Conservation (phyloP, 1,140 invertebrate species). For the Oppia nitens region DNA sequence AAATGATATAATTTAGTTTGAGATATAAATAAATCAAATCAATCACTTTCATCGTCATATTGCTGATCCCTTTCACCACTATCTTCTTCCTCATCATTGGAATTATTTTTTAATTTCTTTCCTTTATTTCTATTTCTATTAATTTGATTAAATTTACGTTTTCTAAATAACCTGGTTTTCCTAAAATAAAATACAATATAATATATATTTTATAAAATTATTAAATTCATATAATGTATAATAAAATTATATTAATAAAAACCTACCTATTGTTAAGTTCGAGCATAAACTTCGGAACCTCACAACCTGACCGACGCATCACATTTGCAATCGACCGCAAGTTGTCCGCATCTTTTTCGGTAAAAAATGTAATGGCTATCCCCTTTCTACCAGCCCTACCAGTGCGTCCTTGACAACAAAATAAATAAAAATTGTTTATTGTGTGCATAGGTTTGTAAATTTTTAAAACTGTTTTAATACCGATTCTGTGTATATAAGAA, state of each 20-base stretch:
- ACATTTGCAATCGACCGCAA: slow-evolving; percentile 70
- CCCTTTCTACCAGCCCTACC: slow-evolving; percentile 77
- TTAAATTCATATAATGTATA: background rate
- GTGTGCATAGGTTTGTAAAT: slow-evolving; percentile 22
- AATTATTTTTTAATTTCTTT: too few species aligned
- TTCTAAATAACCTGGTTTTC: too few species aligned
- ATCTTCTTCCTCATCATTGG: too few species aligned
- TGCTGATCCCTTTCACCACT: too few species aligned
- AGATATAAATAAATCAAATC: too few species aligned
- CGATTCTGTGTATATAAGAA: slow-evolving; percentile 83
- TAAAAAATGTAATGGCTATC: slow-evolving; percentile 85
- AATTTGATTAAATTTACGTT: too few species aligned
- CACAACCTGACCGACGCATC: slow-evolving; percentile 68
- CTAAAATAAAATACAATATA: too few species aligned
- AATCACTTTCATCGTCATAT: too few species aligned
- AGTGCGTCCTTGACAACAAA: slow-evolving; percentile 47
- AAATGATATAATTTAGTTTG: too few species aligned
- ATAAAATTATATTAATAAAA: background rate
- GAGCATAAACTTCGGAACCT: slow-evolving; percentile 46
- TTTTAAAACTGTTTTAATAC: slow-evolving; percentile 27
- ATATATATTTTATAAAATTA: too few species aligned
- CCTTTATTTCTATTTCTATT: too few species aligned
- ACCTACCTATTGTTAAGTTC: slow-evolving; percentile 3
- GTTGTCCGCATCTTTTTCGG: slow-evolving; percentile 62
- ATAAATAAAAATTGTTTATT: slow-evolving; percentile 25